Conservation (phyloP, 2,888 invertebrate species). For the Drosophila macrospina region DNA sequence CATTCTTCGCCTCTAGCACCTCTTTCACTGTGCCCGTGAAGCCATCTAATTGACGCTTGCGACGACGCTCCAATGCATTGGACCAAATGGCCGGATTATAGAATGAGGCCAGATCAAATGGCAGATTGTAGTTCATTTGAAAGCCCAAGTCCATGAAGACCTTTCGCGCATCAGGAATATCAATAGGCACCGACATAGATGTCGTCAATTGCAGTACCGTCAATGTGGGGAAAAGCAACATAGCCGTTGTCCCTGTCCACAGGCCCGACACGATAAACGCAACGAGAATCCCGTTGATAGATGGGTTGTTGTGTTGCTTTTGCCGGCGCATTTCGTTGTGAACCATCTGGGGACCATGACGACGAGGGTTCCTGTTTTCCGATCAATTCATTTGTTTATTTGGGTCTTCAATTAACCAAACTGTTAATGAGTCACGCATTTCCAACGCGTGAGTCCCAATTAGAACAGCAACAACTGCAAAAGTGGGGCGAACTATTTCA, state of each 20-base stretch:
- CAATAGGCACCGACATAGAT: conserved; percentile 79
- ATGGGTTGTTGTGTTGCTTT: conserved; percentile 42
- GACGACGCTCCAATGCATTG: conserved; percentile 56
- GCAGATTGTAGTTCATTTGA: conserved; percentile 84
- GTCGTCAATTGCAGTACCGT: conserved; percentile 66
- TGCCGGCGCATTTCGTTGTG: conserved; percentile 59
- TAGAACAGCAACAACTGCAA: conserved; percentile 49
- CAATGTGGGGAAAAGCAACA: conserved; percentile 50
- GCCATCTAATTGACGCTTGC: conserved; percentile 46
- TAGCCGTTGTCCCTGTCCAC: conserved; percentile 4
- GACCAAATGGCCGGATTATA: conserved; percentile 81
- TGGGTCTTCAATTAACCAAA: conserved; percentile 57
- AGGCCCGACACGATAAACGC: conserved; percentile 17
- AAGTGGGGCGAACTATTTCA: conserved; percentile 32
- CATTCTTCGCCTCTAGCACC: conserved; percentile 20
- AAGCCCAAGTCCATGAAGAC: conserved; percentile 83
- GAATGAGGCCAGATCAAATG: conserved; percentile 71
- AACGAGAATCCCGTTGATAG: conserved; percentile 21
- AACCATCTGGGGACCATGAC: conserved; percentile 15
- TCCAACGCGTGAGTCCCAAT: conserved; percentile 60
- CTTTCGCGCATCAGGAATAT: conserved; percentile 69
- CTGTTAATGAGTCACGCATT: conserved; percentile 66
- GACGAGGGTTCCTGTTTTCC: conserved; percentile 10
- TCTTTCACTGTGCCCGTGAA: conserved; percentile 21
- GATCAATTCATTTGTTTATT: conserved; percentile 59